A percentile compares a stretch with the other conserved stretches of the same genome.
Evolutionary conservation across 2,888 invertebrate genomes (phyloP).

Genomic region (Geophilus truncorum): DNA sequence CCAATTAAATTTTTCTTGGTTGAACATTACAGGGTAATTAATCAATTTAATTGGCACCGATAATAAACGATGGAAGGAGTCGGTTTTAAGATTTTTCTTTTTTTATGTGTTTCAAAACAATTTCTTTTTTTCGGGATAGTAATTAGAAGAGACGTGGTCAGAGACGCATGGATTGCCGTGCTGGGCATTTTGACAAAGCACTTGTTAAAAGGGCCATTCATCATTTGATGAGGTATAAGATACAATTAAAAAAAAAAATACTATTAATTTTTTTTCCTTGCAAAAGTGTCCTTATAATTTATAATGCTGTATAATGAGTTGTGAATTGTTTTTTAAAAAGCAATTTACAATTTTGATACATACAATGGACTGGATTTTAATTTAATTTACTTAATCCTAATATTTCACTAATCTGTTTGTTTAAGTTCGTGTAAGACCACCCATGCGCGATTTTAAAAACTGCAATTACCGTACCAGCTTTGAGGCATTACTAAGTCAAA

Average conservation of each 20-base stretch:
- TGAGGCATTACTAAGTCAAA: background rate
- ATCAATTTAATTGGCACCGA: constrained; percentile 13
- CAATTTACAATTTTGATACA: no score
- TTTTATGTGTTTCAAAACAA: background rate
- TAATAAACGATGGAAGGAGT: background rate
- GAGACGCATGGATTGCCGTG: background rate
- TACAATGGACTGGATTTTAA: no score
- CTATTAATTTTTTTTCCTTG: no score
- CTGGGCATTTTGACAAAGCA: background rate
- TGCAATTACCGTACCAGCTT: background rate
- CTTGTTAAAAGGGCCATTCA: background rate
- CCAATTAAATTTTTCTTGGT: constrained; percentile 3
- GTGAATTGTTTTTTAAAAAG: background rate
- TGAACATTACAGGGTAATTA: background rate
- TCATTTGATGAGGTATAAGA: constrained; percentile 7
- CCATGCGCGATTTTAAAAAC: background rate
- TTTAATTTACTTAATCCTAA: background rate
- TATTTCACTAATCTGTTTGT: no score
- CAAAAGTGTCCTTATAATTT: background rate
- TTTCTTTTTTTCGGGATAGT: background rate
- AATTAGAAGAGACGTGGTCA: constrained; percentile 12
- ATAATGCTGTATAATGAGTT: background rate
- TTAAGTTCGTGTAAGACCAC: background rate
- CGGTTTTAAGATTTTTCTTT: background rate
- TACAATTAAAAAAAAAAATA: background rate